Evolutionary conservation across 2,888 invertebrate species (phyloP).

Genomic region (Falcaria lacertinaria): DNA sequence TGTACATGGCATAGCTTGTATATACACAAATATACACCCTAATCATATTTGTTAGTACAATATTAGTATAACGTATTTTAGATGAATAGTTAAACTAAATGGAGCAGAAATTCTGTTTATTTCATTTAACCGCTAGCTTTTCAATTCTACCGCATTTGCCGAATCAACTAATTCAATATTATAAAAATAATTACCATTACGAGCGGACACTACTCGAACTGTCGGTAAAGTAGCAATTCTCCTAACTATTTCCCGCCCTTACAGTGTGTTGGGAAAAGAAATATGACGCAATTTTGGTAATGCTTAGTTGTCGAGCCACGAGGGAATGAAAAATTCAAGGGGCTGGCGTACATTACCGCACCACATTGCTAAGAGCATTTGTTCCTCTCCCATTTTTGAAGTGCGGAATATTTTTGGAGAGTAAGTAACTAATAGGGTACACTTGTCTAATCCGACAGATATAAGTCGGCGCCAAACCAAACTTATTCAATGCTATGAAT

Average conservation of each 20-base stretch:
- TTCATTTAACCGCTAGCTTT: too few species aligned
- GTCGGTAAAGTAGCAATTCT: constrained; percentile 54
- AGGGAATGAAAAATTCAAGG: constrained; percentile 79
- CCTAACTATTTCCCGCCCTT: constrained; percentile 63
- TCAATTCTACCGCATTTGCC: too few species aligned
- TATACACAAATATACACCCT: too few species aligned
- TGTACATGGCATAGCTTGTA: constrained; percentile 23
- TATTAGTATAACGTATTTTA: too few species aligned
- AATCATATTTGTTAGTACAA: too few species aligned
- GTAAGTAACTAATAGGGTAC: constrained; percentile 43
- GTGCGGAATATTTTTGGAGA: constrained; percentile 54
- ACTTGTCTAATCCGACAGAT: constrained; percentile 25
- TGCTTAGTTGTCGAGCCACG: constrained; percentile 77
- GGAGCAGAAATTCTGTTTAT: too few species aligned
- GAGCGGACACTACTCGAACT: constrained; percentile 32
- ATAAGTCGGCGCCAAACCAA: constrained; percentile 20
- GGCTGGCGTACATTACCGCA: constrained; percentile 69
- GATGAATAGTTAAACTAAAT: too few species aligned
- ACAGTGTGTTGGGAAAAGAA: constrained; percentile 68
- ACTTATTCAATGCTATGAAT: background rate
- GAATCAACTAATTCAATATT: constrained; percentile 4
- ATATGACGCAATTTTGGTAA: constrained; percentile 79
- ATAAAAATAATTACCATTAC: constrained; percentile 32
- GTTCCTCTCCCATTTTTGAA: constrained; percentile 58
- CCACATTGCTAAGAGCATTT: constrained; percentile 71